A percentile compares a stretch with the other conserved stretches of the same genome.
Conservation (phyloP, 92 coral and sea anemone species). For the Zoanthus gigantus region DNA sequence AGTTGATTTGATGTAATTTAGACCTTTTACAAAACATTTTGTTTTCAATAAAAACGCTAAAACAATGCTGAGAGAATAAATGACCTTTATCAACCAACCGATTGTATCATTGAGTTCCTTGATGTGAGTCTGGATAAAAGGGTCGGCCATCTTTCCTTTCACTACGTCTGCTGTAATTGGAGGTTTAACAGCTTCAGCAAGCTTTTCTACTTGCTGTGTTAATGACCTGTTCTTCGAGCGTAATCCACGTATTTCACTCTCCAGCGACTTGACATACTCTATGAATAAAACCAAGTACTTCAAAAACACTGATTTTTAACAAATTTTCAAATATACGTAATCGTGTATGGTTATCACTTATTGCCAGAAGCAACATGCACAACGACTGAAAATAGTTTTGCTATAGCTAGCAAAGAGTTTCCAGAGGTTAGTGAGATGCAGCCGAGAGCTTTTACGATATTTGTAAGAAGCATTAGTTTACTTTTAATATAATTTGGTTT, state of each 20-base stretch:
- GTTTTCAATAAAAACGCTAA: background rate
- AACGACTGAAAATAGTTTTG: background rate
- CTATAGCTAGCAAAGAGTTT: background rate
- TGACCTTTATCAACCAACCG: conserved; percentile 56
- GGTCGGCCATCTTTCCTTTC: conserved; percentile 65
- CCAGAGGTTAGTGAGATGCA: too few species aligned
- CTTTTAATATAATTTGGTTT: too few species aligned
- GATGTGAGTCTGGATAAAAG: conserved; percentile 80
- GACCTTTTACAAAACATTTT: background rate
- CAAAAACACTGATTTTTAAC: background rate
- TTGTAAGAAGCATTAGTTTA: too few species aligned
- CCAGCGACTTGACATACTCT: conserved; percentile 93
- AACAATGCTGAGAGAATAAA: background rate
- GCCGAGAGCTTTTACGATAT: too few species aligned
- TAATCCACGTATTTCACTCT: conserved; percentile 83
- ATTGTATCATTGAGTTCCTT: conserved; percentile 88
- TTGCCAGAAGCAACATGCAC: too few species aligned
- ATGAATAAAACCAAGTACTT: background rate
- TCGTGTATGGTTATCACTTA: too few species aligned
- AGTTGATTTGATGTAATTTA: background rate
- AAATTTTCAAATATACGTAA: background rate
- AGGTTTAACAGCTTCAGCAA: conserved; percentile 58
- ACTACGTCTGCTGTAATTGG: conserved; percentile 42
- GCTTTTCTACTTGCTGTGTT: conserved; percentile 70
- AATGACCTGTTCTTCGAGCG: conserved; percentile 87